Base-by-base conservation (phyloP, 2,888 invertebrate genomes). In the Apocheima hispidaria region DNA sequence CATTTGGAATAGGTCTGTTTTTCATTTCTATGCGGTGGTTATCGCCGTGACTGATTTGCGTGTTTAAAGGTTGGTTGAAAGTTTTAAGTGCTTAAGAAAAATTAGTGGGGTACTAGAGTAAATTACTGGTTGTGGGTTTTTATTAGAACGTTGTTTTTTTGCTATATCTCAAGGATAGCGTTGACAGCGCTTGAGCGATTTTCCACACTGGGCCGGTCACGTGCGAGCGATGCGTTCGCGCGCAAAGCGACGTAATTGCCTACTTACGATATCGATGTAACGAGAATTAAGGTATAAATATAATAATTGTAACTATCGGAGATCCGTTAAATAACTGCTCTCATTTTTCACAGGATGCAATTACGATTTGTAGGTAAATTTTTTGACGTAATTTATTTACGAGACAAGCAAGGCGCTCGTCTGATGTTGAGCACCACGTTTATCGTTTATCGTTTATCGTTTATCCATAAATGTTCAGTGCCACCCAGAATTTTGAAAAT, bases 1-100 rank as follows among this genome's bases (percentile, higher is more conserved):
- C 81, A 75, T 77, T 74, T 76, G 70, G 74, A 74, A 75, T 75
- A 68, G 66, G 73, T 74, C 74, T 78, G 79, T 78, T 79, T 77
- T 69, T 78, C 74, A 72, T 40, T 58, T 65, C 66, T 62, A 53
- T 56, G 63, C 64, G 70, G 55, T 63, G 65, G 55, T 73, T 71
- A 75, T 75, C 71, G 68, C 75, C 77, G 73, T 74, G 72, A 71
- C 76, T 74, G 72, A 79, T 80, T 69, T 69, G 52, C 61, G 53
- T 69, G 38, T 48, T 55, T 53, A 40, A 57, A 46, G 57, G 50
- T 56, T 38, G 54, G 44, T 61, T 35, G 21, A 53, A 14, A 43
- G 41, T 64, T 60, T 54, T 57, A 50, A 58, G 36, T 53, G 53
- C 48, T 56, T 21, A 36, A 51, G 36, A 46, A 52, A 46, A 52